A percentile compares a stretch with the other conserved stretches of the same genome.
Evolutionary conservation across 2,113 vertebrate genomes (phyloP).

Genomic region (Felis chaus): DNA sequence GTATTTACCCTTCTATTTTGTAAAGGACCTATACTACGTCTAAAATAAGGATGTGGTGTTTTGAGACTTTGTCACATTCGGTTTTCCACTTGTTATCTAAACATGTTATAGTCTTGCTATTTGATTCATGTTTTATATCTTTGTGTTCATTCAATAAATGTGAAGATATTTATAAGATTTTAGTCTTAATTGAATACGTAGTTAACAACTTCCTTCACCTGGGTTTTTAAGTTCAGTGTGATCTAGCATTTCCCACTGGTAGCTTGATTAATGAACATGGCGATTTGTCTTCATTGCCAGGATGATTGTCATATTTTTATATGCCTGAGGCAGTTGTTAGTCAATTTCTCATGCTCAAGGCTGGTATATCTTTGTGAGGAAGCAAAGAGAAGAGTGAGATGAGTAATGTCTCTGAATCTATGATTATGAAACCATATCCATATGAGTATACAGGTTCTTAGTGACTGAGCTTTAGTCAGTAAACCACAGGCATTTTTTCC

Average conservation of each 20-base stretch:
- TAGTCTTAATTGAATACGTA: not conserved
- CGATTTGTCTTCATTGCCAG: slow-evolving; percentile 9
- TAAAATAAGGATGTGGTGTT: slow-evolving; percentile 46
- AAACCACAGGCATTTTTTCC: slow-evolving; percentile 43
- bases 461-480: slow-evolving; percentile 66
- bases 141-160: slow-evolving; percentile 34
- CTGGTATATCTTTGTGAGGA: not conserved
- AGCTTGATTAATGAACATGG: not conserved
- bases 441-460: not conserved
- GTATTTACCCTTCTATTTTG: slow-evolving; percentile 29
- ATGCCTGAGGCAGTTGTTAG: slow-evolving; percentile 9
- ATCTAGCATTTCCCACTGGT: slow-evolving; percentile 48
- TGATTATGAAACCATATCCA: slow-evolving; percentile 32
- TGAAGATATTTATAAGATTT: not conserved
- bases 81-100: slow-evolving; percentile 44
- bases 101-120: not conserved
- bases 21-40: not conserved
- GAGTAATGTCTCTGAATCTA: not conserved
- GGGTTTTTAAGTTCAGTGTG: slow-evolving; percentile 21
- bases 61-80: not conserved
- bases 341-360: not conserved
- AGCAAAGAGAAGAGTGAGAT: not conserved
- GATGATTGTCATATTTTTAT: slow-evolving; percentile 48
- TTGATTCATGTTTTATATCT: slow-evolving; percentile 27
- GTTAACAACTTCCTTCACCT: not conserved